Base-by-base conservation (phyloP, 2,888 invertebrate genomes). In the Epinotia bilunana region DNA sequence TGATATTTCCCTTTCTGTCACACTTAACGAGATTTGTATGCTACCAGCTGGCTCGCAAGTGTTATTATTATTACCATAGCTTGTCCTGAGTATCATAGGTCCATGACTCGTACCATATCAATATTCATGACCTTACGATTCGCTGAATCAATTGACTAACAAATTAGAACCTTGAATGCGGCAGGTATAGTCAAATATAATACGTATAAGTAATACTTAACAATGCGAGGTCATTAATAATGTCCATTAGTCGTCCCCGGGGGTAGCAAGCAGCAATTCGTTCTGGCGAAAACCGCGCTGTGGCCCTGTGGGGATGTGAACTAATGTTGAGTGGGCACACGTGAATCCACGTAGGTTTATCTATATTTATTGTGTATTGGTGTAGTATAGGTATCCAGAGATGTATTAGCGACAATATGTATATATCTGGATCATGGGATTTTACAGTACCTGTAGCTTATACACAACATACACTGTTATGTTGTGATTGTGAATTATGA, bases 181-280 rank as follows among this genome's bases (percentile, higher is more conserved):
- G 13, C 16, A 60, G 39, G 55, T 43, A 64, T 12, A 43, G 7
- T 9, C 43, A 7, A 2, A 2, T 16, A 12, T 64, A 53, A 49
- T 39, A n/a, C n/a, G n/a, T n/a, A n/a, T n/a, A n/a, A n/a, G n/a
- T 1, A 20, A 13, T 39, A 65, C 53, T 67, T 74, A 58, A 71
- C 71, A 67, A 74, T 65, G 43, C 43, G 58, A 53, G 33, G 60
- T 67, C 74, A 76, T 71, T 72, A 76, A 73, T 78, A 73, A 73
- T 72, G 77, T 58, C 65, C 71, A 77, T 75, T 78, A 73, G 73
- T n/a, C 23, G 23, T 69, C 77, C 70, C 76, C 49, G 39, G 63
- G 71, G 73, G 11, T 62, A 71, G 28, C 43, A 33, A 63, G 70
- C 76, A 78, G 72, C 81, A 81, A 83, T 85, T 82, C 83, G 79